phyloP scores from a whole-genome alignment of 2,888 invertebrate genomes.

The Criorhina ranunculi region DNA sequence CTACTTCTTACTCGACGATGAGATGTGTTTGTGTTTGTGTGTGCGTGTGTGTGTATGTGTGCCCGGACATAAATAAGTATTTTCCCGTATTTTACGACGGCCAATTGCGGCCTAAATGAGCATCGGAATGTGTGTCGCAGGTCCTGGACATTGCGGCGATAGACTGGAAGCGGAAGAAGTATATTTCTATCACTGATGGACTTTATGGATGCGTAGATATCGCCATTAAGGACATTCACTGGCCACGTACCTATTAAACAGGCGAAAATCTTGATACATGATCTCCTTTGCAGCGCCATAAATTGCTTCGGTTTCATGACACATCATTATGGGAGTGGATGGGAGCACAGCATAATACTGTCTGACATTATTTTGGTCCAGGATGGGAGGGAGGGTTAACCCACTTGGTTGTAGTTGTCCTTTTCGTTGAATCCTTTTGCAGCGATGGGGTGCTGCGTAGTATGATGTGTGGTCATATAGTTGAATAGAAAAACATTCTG shows the following conservation, averaged over 20 bases:
- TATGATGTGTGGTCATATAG: conserved; percentile 51
- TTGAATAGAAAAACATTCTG: conserved; percentile 49
- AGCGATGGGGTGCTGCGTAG: conserved; percentile 16
- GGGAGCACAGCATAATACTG: conserved; percentile 68
- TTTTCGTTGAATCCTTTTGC: conserved; percentile 54
- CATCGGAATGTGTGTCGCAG: conserved; percentile 57
- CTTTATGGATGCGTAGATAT: conserved; percentile 72
- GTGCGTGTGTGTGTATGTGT: conserved; percentile 13
- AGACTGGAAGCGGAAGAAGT: conserved; percentile 24
- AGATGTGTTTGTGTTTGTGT: too few relatives aligned
- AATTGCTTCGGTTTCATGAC: conserved; percentile 74
- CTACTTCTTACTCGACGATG: conserved; percentile 37
- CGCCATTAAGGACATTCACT: conserved; percentile 72
- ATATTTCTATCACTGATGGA: conserved; percentile 65
- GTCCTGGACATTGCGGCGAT: conserved; percentile 1
- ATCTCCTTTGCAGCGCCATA: conserved; percentile 73
- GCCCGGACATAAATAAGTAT: conserved; percentile 66
- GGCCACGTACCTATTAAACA: conserved; percentile 53
- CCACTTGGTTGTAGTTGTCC: background rate
- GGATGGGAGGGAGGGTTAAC: conserved; percentile 2
- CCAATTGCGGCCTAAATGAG: conserved; percentile 67
- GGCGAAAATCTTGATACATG: conserved; percentile 75
- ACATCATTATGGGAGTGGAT: conserved; percentile 73
- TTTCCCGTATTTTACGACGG: conserved; percentile 71
- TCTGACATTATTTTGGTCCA: conserved; percentile 58